Evolutionary conservation across 2,797 vertebrate species (phyloP).

Genomic region (Trachops cirrhosus): DNA sequence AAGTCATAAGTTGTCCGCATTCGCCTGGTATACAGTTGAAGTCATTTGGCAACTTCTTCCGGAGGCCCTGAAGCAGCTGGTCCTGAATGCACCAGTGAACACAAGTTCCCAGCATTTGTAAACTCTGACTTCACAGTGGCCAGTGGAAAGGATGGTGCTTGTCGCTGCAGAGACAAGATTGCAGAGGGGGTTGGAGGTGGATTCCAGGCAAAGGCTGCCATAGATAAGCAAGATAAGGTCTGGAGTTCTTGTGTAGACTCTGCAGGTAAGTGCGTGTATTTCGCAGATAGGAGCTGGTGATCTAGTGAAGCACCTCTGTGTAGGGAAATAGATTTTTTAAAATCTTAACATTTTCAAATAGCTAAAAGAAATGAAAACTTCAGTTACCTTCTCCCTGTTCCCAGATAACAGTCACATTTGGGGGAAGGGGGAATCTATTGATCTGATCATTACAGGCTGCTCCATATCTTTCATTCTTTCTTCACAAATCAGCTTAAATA

Average conservation of each 20-base stretch:
- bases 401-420: not conserved
- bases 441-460: not conserved
- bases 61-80: not conserved
- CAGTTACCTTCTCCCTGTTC: not conserved
- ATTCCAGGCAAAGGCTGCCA: not conserved
- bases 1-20: not conserved
- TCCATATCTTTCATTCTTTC: not conserved
- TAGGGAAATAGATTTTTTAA: not conserved
- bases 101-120: not conserved
- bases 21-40: not conserved
- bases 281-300: not conserved
- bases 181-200: not conserved
- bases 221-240: not conserved
- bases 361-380: not conserved
- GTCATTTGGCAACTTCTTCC: not conserved
- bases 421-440: not conserved
- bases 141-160: too few relatives aligned
- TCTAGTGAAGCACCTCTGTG: not conserved
- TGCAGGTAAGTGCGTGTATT: not conserved
- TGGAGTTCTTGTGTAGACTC: not conserved
- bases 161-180: not conserved
- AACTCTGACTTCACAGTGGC: not conserved
- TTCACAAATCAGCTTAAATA: not conserved
- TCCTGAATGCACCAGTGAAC: not conserved
- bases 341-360: constrained; percentile 8